A percentile compares a stretch with the other conserved stretches of the same genome.
phyloP scores from a whole-genome alignment of 2,113 vertebrate species.

The Notarius quadriscutis region DNA sequence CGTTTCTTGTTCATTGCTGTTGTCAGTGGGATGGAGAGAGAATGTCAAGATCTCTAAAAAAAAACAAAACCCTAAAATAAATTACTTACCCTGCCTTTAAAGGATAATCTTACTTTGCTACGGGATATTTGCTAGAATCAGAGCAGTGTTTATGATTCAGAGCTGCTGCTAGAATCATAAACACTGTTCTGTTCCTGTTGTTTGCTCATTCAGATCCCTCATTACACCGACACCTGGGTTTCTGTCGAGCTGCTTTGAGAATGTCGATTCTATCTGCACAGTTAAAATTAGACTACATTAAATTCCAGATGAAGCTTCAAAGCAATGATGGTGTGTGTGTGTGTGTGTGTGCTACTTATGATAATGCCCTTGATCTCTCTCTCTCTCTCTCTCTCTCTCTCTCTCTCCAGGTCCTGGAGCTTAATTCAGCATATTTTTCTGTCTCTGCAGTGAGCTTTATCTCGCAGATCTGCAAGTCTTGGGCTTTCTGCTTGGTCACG shows the following conservation, averaged over 20 bases:
- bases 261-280: background rate
- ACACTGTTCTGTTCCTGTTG: background rate
- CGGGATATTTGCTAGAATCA: background rate
- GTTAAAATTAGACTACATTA: background rate
- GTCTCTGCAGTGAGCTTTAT: slow-evolving; percentile 5
- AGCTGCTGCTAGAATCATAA: background rate
- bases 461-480: background rate
- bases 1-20: too few species aligned
- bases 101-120: background rate
- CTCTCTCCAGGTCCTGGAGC: too few species aligned
- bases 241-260: background rate
- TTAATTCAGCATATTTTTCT: slow-evolving; percentile 38
- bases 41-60: too few species aligned
- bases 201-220: background rate
- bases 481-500: slow-evolving; percentile 58
- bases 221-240: background rate
- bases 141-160: too few species aligned
- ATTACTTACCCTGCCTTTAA: background rate
- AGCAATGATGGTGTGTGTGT: slow-evolving; percentile 1
- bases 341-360: background rate
- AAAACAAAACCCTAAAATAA: too few species aligned
- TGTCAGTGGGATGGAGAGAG: too few species aligned
- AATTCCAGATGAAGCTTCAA: slow-evolving; percentile 7
- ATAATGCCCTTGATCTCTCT: background rate
- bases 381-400: too few species aligned